These are phyloP conservation scores for Manis javanica DNA, from an alignment of 2,797 vertebrate species.

Conservation along the genomic window DNA sequence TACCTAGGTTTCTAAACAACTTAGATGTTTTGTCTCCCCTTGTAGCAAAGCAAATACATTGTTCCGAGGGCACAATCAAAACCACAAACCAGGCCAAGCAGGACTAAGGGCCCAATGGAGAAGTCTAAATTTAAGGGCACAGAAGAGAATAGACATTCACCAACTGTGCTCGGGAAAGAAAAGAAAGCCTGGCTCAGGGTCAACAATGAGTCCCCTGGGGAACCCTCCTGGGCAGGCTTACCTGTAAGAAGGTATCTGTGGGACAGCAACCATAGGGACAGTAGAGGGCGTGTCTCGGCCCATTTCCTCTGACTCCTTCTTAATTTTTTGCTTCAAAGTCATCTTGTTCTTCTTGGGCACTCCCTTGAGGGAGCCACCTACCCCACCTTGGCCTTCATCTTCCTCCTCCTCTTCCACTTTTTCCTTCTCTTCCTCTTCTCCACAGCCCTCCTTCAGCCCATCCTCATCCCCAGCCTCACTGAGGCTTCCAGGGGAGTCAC, in stretches of 20 bases:
- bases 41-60: conserved; percentile 59
- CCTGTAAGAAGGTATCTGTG: conserved; percentile 98
- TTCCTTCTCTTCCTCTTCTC: conserved; percentile 74
- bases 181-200: conserved; percentile 19
- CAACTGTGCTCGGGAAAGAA: background rate
- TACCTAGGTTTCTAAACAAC: conserved; percentile 42
- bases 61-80: conserved; percentile 44
- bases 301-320: conserved; percentile 88
- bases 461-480: conserved; percentile 82
- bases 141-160: conserved; percentile 24
- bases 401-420: conserved; percentile 83
- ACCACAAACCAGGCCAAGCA: background rate
- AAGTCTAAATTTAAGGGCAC: conserved; percentile 32
- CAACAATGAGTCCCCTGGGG: background rate
- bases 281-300: conserved; percentile 79
- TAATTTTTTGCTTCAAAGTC: conserved; percentile 94
- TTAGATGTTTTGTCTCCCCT: conserved; percentile 20
- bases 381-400: conserved; percentile 86
- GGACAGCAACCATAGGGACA: conserved; percentile 88
- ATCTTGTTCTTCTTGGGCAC: conserved; percentile 89
- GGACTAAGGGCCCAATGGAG: conserved; percentile 1
- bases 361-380: conserved; percentile 87
- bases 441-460: conserved; percentile 88
- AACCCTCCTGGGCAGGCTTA: conserved; percentile 81
- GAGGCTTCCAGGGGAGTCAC: conserved; percentile 37